Conservation (phyloP, 2,113 vertebrate genomes). For the Scartelaos histophorus region DNA sequence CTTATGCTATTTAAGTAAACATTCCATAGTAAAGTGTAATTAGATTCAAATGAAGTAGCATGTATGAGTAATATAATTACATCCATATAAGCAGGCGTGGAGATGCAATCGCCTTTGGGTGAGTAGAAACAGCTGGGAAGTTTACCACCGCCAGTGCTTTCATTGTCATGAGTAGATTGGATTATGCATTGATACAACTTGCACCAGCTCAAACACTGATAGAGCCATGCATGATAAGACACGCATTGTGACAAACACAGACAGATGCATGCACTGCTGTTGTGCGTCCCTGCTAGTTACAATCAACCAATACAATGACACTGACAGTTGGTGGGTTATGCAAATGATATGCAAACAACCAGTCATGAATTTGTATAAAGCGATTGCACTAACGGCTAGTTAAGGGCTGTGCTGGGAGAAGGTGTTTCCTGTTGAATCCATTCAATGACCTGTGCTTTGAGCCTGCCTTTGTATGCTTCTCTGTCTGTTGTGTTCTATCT, state of each 20-base stretch:
- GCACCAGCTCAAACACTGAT: slow-evolving; percentile 4
- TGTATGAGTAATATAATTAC: slow-evolving; percentile 65
- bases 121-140: slow-evolving; percentile 57
- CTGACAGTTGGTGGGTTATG: slow-evolving; percentile 74
- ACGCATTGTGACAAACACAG: slow-evolving; percentile 1
- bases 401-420: slow-evolving; percentile 44
- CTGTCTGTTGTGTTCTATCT: slow-evolving; percentile 25
- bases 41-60: slow-evolving; percentile 54
- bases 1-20: slow-evolving; percentile 49
- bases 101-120: slow-evolving; percentile 48
- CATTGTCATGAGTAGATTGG: slow-evolving; percentile 53
- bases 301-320: slow-evolving; percentile 53
- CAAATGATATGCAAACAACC: slow-evolving; percentile 70
- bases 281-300: slow-evolving; percentile 47
- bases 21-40: slow-evolving; percentile 50
- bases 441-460: slow-evolving; percentile 30
- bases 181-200: slow-evolving; percentile 42
- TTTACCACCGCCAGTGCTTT: slow-evolving; percentile 46
- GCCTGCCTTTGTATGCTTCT: slow-evolving; percentile 16
- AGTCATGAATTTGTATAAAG: slow-evolving; percentile 61
- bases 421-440: slow-evolving; percentile 42
- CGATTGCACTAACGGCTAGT: slow-evolving; percentile 65
- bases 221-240: slow-evolving; percentile 3
- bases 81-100: slow-evolving; percentile 59
- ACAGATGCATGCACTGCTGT: slow-evolving; percentile 21